Percentiles rank a stretch among this genome's conserved stretches.
These are phyloP conservation scores for Channallabes apus DNA, from an alignment of 2,797 vertebrate species.

Conservation along the genomic window DNA sequence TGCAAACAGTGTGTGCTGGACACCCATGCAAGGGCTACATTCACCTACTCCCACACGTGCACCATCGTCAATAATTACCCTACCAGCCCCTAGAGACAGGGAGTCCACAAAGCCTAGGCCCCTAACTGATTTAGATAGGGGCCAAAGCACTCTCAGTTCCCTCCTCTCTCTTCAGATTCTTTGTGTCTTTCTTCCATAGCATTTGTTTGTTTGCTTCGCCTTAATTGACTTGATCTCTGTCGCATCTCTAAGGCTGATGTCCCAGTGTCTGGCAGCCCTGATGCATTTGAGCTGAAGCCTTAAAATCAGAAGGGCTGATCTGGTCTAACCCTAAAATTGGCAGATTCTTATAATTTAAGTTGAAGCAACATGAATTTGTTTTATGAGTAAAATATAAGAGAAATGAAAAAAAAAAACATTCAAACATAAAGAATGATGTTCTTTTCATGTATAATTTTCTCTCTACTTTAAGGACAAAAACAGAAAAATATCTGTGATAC, in stretches of 20 bases:
- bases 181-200: slow-evolving; percentile 62
- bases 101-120: slow-evolving; percentile 63
- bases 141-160: slow-evolving; percentile 63
- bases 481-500: neutral
- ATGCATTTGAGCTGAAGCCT: neutral
- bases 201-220: slow-evolving; percentile 71
- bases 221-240: slow-evolving; percentile 64
- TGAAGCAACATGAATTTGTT: neutral
- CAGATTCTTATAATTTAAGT: neutral
- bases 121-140: slow-evolving; percentile 72
- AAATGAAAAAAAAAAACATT: neutral
- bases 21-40: slow-evolving; percentile 22
- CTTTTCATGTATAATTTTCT: neutral
- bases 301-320: neutral
- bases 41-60: slow-evolving; percentile 58
- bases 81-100: slow-evolving; percentile 66
- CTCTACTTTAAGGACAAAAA: neutral
- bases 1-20: slow-evolving; percentile 47
- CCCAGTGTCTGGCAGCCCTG: slow-evolving; percentile 13
- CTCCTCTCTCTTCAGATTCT: slow-evolving; percentile 46
- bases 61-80: slow-evolving; percentile 67
- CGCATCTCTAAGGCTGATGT: slow-evolving; percentile 33
- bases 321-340: neutral
- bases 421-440: neutral
- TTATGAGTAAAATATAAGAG: neutral